Base-by-base conservation (phyloP, 2,113 vertebrate species). In the Gymnogyps californianus region DNA sequence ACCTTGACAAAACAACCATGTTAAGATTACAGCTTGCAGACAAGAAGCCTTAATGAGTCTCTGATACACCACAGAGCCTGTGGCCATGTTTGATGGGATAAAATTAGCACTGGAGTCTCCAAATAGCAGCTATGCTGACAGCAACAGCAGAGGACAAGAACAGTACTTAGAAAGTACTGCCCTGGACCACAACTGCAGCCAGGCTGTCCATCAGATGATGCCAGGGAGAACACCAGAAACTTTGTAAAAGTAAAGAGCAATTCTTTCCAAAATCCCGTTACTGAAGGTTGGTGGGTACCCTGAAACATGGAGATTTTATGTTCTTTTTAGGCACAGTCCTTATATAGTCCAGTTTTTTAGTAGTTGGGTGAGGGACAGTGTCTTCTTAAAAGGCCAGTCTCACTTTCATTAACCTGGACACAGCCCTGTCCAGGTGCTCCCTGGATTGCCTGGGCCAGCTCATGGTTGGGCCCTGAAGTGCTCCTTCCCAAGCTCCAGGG, bases 321-420 rank as follows among this genome's bases (percentile, higher is more conserved):
- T 52, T 83, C 18, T 52, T 22, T 72, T 77, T 46, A 22, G 20
- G 24, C 11, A 77, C 17, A 26, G 20, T 11, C 54, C 44, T 69
- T 38, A 19, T 2, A 7, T 9, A 36, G 11, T 7, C 42, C 36
- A 32, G 11, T 4, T 49, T 89, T 79, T 54, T 32, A 67, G 19
- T 24, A 44, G 13, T 3, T 28, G 11, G 3, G 12, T 1, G 3
- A 15, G 16, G 19, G 10, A 10, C 19, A 61, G 1, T 20, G 8
- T 31, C 46, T 44, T 80, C 11, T 67, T 58, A 31, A 84, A 70
- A 46, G 11, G 15, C 19, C 26, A 52, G 32, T 40, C 34, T 34
- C 31, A 31, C 29, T 75, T 62, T 9, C 20, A 49, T 67, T 47
- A 77, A 80, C 32, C 10, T n/a, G 46, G 15, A 61, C 22, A 22